phyloP scores from a whole-genome alignment of 2,888 invertebrate genomes.

The Ophion costatus region DNA sequence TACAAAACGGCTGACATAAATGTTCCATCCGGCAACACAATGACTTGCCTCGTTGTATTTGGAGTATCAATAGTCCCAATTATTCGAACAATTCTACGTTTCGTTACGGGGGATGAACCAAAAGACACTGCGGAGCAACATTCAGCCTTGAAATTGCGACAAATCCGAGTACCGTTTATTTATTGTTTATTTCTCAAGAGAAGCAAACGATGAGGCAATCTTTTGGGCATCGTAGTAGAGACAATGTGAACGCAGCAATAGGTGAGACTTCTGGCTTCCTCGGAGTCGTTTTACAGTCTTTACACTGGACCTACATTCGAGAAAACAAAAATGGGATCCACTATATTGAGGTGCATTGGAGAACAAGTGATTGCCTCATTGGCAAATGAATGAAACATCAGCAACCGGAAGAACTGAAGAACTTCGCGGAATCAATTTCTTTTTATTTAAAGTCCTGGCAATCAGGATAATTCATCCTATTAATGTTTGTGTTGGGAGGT shows the following conservation, averaged over 20 bases:
- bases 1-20: conserved; percentile 26
- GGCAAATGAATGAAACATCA: no score
- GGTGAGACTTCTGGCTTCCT: not conserved
- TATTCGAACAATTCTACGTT: not conserved
- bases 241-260: not conserved
- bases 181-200: not conserved
- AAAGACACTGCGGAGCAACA: not conserved
- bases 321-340: not conserved
- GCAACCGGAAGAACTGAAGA: not conserved
- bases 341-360: no score
- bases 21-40: not conserved
- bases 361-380: no score
- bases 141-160: not conserved
- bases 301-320: not conserved
- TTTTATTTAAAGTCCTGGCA: not conserved
- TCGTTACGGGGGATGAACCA: conserved; percentile 3
- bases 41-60: not conserved
- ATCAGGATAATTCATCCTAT: conserved; percentile 32
- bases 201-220: not conserved
- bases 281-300: not conserved
- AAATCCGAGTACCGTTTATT: not conserved
- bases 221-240: not conserved
- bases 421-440: not conserved
- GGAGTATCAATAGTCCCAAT: not conserved
- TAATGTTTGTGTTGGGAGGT: conserved; percentile 20